phyloP scores from a whole-genome alignment of 2,797 vertebrate species.

The Pipistrellus nathusii region DNA sequence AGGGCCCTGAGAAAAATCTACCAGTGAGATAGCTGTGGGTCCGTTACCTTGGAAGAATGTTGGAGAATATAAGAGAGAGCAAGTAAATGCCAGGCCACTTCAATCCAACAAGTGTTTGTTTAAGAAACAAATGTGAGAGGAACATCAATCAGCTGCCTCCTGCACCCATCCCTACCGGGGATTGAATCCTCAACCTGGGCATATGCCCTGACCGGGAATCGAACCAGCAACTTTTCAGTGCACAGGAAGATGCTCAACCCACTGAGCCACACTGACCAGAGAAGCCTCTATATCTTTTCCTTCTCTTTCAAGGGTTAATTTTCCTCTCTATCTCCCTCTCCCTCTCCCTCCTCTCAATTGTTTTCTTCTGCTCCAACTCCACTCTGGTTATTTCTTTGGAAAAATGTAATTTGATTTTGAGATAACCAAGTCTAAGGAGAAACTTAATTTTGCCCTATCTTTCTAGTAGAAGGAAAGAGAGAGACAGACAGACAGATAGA shows the following conservation, averaged over 20 bases:
- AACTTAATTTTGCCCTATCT: background rate
- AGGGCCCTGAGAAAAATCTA: background rate
- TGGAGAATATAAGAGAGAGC: background rate
- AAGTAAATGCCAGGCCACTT: slow-evolving; percentile 9
- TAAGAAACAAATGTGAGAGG: background rate
- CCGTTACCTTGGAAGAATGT: slow-evolving; percentile 9
- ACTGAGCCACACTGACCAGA: too few species aligned
- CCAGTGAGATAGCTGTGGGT: background rate
- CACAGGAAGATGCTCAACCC: too few species aligned
- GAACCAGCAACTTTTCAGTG: too few species aligned
- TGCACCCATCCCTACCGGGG: too few species aligned
- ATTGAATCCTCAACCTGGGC: too few species aligned
- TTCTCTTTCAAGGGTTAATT: background rate
- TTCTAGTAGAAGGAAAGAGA: background rate
- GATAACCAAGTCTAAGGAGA: slow-evolving; percentile 21
- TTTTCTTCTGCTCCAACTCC: background rate
- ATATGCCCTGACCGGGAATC: too few species aligned
- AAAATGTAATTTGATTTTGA: background rate
- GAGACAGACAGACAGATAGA: background rate
- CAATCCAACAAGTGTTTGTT: background rate
- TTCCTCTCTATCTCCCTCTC: background rate
- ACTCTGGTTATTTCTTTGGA: background rate
- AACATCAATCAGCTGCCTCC: too few species aligned
- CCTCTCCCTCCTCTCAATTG: background rate
- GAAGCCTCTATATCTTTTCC: background rate